Percentiles rank a stretch among this genome's conserved stretches.
phyloP scores from a whole-genome alignment of 2,113 vertebrate species.

The Sapayoa aenigma region DNA sequence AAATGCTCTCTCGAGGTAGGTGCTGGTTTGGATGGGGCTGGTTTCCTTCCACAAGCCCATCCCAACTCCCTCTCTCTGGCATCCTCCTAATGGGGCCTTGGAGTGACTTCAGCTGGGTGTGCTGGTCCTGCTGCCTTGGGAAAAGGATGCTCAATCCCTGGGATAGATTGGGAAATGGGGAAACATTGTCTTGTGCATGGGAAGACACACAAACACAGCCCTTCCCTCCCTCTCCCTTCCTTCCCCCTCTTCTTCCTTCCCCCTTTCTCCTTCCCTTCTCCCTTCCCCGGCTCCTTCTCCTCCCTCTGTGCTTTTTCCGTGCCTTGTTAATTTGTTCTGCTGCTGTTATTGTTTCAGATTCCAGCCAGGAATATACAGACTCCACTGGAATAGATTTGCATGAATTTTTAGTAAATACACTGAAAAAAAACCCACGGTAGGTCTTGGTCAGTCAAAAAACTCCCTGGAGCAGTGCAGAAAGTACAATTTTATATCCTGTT shows the following conservation, averaged over 20 bases:
- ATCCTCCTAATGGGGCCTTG: not conserved
- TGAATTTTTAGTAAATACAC: constrained; percentile 99
- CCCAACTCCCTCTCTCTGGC: not conserved
- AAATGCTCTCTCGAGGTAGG: constrained; percentile 95
- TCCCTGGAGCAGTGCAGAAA: not conserved
- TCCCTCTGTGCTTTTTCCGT: not conserved
- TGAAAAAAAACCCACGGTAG: constrained; percentile 99
- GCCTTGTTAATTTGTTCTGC: constrained; percentile 16
- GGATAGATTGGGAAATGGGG: not conserved
- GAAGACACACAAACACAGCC: not conserved
- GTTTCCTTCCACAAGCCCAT: not conserved
- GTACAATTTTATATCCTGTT: not conserved
- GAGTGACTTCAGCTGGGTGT: not conserved
- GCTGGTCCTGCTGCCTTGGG: not conserved
- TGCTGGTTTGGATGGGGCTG: not conserved
- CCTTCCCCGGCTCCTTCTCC: not conserved
- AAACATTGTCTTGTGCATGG: not conserved
- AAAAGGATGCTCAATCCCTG: not conserved
- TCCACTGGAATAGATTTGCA: constrained; percentile 99
- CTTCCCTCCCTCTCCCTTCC: not conserved
- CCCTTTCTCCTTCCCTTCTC: not conserved
- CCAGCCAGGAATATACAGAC: constrained; percentile 99
- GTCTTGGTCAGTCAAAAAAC: constrained; percentile 70
- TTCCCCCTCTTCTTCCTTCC: not conserved
- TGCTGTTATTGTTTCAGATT: constrained; percentile 79